Conservation (phyloP, 2,797 vertebrate genomes). For the Apogon hyalosoma region DNA sequence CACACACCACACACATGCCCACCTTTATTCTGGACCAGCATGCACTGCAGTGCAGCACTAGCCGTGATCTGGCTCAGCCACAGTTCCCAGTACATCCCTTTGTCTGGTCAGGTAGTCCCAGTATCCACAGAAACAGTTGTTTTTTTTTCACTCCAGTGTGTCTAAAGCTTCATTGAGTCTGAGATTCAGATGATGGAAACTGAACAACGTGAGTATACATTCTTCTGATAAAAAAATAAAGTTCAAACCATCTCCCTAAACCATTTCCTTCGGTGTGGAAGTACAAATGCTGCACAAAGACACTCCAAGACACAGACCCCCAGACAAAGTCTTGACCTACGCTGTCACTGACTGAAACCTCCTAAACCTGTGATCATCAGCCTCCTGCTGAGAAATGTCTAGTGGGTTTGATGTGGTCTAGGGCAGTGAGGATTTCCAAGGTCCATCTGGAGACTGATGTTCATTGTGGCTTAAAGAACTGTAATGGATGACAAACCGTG, state of each 20-base stretch:
- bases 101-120: conserved; percentile 17
- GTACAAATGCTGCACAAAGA: not conserved
- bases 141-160: conserved; percentile 3
- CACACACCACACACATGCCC: conserved; percentile 54
- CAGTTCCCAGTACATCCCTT: conserved; percentile 86
- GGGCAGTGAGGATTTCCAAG: conserved; percentile 69
- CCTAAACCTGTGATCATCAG: conserved; percentile 40
- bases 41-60: conserved; percentile 78
- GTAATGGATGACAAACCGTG: conserved; percentile 50
- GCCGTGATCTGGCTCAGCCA: conserved; percentile 85
- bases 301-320: conserved; percentile 21
- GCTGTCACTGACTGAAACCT: conserved; percentile 46
- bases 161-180: conserved; percentile 13
- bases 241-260: conserved; percentile 2
- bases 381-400: conserved; percentile 46
- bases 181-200: conserved; percentile 5
- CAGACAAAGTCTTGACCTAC: conserved; percentile 53
- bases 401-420: conserved; percentile 69
- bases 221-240: conserved; percentile 15
- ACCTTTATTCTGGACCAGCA: conserved; percentile 85
- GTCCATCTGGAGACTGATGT: conserved; percentile 63
- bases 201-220: conserved; percentile 33
- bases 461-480: conserved; percentile 54
- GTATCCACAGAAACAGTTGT: conserved; percentile 34
- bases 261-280: conserved; percentile 24